Percentiles rank a stretch among this genome's conserved stretches.
Conservation (phyloP, 2,888 invertebrate species). For the Conomelus anceps region DNA sequence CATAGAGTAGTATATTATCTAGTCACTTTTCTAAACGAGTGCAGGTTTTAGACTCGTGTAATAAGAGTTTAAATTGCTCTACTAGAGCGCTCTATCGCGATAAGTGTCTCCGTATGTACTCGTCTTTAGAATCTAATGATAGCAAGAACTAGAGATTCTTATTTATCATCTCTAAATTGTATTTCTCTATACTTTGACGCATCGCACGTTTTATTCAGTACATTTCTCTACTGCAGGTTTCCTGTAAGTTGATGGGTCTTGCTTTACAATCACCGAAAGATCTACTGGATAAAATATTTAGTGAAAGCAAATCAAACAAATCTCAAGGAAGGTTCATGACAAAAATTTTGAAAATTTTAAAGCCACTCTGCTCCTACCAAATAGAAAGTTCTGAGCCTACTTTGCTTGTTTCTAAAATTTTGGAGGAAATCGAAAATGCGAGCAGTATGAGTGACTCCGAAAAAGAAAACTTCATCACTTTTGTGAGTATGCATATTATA, state of each 20-base stretch:
- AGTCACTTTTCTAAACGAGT: too few species aligned
- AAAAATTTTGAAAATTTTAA: not conserved
- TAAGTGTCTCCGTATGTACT: too few species aligned
- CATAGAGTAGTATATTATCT: too few species aligned
- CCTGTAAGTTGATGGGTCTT: not conserved
- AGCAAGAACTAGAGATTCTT: too few species aligned
- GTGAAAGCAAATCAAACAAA: not conserved
- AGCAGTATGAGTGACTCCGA: not conserved
- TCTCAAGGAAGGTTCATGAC: not conserved
- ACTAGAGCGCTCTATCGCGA: too few species aligned
- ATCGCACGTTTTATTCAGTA: not conserved
- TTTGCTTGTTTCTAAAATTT: not conserved
- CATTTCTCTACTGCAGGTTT: not conserved
- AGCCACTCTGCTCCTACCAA: not conserved
- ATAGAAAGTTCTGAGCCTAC: not conserved
- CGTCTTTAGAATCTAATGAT: too few species aligned
- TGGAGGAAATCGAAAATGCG: not conserved
- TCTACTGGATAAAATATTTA: not conserved
- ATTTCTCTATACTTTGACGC: too few species aligned
- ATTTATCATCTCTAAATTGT: not conserved
- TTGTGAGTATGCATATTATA: not conserved
- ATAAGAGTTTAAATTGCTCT: too few species aligned
- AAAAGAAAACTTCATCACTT: not conserved
- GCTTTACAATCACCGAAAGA: not conserved
- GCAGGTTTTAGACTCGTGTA: too few species aligned